Conservation (phyloP, 1,140 invertebrate genomes). For the Diabrotica virgifera region DNA sequence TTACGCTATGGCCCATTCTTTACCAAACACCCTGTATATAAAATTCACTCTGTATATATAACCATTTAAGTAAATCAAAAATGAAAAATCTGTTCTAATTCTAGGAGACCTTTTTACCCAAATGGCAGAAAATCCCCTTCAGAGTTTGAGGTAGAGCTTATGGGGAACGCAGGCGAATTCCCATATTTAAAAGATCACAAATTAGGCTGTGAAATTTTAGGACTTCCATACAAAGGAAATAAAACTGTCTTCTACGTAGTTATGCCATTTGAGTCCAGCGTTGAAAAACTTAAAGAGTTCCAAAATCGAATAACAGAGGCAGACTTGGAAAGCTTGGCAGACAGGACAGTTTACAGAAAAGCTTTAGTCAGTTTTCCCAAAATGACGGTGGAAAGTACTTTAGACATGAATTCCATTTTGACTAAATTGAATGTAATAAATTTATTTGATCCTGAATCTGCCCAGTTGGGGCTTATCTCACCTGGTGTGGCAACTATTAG, state of each 20-base stretch:
- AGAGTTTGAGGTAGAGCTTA: constrained; percentile 58
- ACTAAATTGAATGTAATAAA: constrained; percentile 53
- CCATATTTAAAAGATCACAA: constrained; percentile 56
- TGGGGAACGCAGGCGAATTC: constrained; percentile 58
- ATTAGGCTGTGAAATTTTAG: constrained; percentile 61
- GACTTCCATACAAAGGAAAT: constrained; percentile 67
- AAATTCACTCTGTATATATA: too few relatives aligned
- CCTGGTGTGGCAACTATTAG: constrained; percentile 34
- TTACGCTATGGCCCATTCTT: too few relatives aligned
- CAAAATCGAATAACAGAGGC: constrained; percentile 52
- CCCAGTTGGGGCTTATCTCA: constrained; percentile 61
- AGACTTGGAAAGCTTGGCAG: constrained; percentile 54
- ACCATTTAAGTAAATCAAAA: too few relatives aligned
- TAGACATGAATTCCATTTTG: constrained; percentile 56
- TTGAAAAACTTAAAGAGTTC: constrained; percentile 50
- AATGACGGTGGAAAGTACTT: constrained; percentile 61
- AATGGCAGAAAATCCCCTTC: constrained; percentile 49
- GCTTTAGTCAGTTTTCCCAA: constrained; percentile 63
- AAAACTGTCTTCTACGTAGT: constrained; percentile 68
- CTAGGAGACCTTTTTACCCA: constrained; percentile 53
- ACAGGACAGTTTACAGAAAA: constrained; percentile 49
- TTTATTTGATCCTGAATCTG: constrained; percentile 58
- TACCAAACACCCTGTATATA: too few relatives aligned
- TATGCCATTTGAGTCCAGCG: constrained; percentile 56
- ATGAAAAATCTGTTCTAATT: constrained; percentile 18